Evolutionary conservation across 2,888 invertebrate species (phyloP).

Genomic region (Rosalia funebris): DNA sequence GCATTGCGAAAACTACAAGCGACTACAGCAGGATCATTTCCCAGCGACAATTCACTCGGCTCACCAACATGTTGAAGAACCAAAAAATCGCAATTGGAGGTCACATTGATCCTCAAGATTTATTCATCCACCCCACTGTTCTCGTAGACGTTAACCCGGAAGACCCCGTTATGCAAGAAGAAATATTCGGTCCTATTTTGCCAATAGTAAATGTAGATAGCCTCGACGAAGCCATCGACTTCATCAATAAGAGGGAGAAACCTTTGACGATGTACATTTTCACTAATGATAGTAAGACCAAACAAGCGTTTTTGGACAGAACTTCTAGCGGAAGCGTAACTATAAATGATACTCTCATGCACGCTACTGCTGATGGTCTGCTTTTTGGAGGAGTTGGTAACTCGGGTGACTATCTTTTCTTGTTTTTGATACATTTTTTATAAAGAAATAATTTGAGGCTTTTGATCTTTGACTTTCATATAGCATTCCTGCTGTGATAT

Average conservation of each 20-base stretch:
- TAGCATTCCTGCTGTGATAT: too few relatives aligned
- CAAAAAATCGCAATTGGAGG: slow-evolving; percentile 84
- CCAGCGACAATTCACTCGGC: slow-evolving; percentile 70
- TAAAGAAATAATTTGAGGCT: not conserved
- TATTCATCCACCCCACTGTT: slow-evolving; percentile 89
- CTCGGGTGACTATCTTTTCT: slow-evolving; percentile 64
- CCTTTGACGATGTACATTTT: slow-evolving; percentile 92
- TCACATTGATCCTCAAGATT: slow-evolving; percentile 76
- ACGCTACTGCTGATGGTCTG: slow-evolving; percentile 84
- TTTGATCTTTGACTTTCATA: not conserved
- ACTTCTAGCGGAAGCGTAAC: slow-evolving; percentile 84
- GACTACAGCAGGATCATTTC: slow-evolving; percentile 87
- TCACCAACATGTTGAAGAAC: slow-evolving; percentile 71
- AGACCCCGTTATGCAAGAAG: slow-evolving; percentile 88
- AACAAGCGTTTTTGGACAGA: slow-evolving; percentile 73
- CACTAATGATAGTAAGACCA: slow-evolving; percentile 68
- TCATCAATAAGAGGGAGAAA: slow-evolving; percentile 89
- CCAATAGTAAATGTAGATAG: slow-evolving; percentile 86
- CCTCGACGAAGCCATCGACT: slow-evolving; percentile 89
- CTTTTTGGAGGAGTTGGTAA: slow-evolving; percentile 98
- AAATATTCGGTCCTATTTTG: slow-evolving; percentile 97
- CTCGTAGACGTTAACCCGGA: slow-evolving; percentile 76
- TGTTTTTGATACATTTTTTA: too few relatives aligned
- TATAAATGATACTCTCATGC: slow-evolving; percentile 89
- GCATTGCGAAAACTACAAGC: slow-evolving; percentile 65